phyloP scores from a whole-genome alignment of 2,113 vertebrate species.

The Phasianus colchicus region DNA sequence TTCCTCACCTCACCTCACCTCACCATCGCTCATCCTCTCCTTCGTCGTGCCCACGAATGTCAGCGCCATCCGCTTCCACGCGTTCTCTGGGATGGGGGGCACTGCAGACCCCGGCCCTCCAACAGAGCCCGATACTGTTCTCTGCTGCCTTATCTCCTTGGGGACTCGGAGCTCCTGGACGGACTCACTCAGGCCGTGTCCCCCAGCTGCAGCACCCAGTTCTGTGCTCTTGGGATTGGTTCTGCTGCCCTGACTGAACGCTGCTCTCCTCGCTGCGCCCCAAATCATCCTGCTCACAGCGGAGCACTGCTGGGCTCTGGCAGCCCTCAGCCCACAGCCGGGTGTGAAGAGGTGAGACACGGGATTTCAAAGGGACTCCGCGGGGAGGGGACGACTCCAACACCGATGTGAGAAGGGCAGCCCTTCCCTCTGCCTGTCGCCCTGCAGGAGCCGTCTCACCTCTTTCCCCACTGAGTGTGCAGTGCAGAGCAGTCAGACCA shows the following conservation, averaged over 20 bases:
- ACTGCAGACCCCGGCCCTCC: not conserved
- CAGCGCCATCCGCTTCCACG: not conserved
- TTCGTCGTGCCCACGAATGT: not conserved
- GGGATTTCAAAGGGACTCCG: conserved; percentile 23
- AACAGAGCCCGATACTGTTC: not conserved
- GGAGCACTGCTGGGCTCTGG: not conserved
- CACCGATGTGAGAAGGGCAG: not conserved
- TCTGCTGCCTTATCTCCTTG: not conserved
- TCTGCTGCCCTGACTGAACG: conserved; percentile 27
- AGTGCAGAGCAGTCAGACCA: not conserved
- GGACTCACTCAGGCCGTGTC: not conserved
- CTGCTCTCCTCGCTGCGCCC: not conserved
- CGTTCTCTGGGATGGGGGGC: not conserved
- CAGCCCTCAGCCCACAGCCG: not conserved
- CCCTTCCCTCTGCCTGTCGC: not conserved
- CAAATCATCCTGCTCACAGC: conserved; percentile 24
- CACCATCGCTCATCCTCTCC: not conserved
- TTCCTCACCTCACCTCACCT: not conserved
- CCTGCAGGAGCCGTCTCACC: not conserved
- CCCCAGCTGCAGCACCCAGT: not conserved
- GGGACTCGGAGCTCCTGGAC: not conserved
- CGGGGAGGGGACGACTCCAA: not conserved
- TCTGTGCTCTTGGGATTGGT: not conserved
- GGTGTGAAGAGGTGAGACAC: not conserved
- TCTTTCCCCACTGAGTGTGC: not conserved